Evolutionary conservation across 2,888 invertebrate genomes (phyloP).

Genomic region (Aplocera efformata): DNA sequence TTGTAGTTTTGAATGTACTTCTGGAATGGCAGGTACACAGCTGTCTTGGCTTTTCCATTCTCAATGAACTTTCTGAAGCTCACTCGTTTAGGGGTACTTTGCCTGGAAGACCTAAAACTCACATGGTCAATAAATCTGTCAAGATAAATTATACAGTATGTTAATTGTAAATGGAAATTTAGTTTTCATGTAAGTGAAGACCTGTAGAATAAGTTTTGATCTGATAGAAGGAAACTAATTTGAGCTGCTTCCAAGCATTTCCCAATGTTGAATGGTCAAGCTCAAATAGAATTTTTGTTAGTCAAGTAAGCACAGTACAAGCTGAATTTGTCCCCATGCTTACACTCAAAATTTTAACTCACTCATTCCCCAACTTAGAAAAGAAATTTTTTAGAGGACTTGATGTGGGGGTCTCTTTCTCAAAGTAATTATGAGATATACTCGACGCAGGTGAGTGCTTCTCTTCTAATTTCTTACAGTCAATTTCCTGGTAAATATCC

Average conservation of each 20-base stretch:
- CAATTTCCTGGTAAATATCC: constrained; percentile 76
- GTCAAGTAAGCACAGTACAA: constrained; percentile 25
- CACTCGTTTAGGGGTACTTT: constrained; percentile 72
- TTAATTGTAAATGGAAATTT: too few relatives aligned
- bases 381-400: constrained; percentile 72
- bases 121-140: background rate
- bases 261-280: constrained; percentile 30
- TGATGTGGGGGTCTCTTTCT: constrained; percentile 60
- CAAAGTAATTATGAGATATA: constrained; percentile 66
- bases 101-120: constrained; percentile 45
- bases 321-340: constrained; percentile 65
- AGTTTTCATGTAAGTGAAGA: too few relatives aligned
- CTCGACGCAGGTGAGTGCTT: constrained; percentile 63
- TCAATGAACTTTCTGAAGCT: constrained; percentile 72
- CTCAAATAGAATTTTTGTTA: constrained; percentile 20
- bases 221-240: too few relatives aligned
- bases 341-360: constrained; percentile 58
- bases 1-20: constrained; percentile 69
- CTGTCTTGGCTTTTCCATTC: constrained; percentile 67
- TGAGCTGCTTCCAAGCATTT: constrained; percentile 8
- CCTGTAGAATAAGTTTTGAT: too few relatives aligned
- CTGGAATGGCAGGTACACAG: constrained; percentile 84
- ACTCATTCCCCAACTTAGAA: constrained; percentile 73
- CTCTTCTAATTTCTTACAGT: constrained; percentile 63
- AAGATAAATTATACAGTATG: too few relatives aligned